Evolutionary conservation across 2,888 invertebrate species (phyloP), one percentile per base, ranked within the genome.

Genomic region (Baronia brevicornis): DNA sequence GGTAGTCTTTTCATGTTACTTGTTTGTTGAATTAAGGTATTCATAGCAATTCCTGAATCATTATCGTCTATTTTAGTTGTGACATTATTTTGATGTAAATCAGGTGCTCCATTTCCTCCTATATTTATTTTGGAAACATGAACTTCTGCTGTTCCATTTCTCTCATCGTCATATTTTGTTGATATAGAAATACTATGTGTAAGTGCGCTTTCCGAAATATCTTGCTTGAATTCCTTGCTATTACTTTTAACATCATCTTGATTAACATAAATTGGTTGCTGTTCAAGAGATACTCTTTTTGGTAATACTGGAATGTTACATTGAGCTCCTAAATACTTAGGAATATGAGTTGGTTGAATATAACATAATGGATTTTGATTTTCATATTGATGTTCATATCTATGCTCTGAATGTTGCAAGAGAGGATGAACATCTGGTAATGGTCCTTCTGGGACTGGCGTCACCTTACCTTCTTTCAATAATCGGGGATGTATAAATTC

Each of bases 41-140:
- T 89, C 82, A 93, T 89, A 4, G 91, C 91, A 44, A 93, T 93
- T 0, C 92, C 92, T 1, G 93, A 91, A 60, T 94, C 93, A 54
- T 92, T 91, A 53, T 92, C 91, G 46, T 91, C 90, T 34, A 79
- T 51, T 40, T 79, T 79, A 2, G 70, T 54, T 20, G 60, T 48
- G 2, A 55, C 33, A 33, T 48, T 62, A 46, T 67, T 66, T 30
- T 58, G 62, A 39, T 48, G 48, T 15, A 60, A 40, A 19, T 73
- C 67, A 17, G 51, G 40, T n/a, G 33, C 33, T 41, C 44, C 53
- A 39, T 82, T 80, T 30, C 78, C 75, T 15, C 82, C 78, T 33
- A 82, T 82, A 47, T 77, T 82, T 43, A 84, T 79, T 38, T 87
- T 87, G 8, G 87, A 86, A 20, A 86, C 87, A 42, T 87, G 88